Percentiles rank a stretch among this genome's conserved stretches.
These are phyloP conservation scores for Chionoecetes opilio DNA, from an alignment of 1,140 invertebrate genomes.

Conservation along the genomic window DNA sequence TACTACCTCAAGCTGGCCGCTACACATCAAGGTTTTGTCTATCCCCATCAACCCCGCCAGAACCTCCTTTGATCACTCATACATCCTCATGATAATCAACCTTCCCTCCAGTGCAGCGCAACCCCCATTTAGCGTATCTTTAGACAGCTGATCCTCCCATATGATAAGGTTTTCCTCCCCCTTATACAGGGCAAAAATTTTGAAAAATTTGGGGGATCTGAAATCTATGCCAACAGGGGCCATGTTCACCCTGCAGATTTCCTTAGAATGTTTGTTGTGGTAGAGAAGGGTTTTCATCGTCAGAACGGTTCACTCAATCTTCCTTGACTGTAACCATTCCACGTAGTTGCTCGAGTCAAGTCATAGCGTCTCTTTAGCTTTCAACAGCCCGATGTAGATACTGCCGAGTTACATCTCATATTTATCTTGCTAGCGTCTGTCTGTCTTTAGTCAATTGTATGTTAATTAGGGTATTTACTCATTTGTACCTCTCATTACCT, in stretches of 20 bases:
- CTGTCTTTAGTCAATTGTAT: not conserved
- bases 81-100: not conserved
- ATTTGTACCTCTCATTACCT: not conserved
- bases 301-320: not conserved
- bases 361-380: not conserved
- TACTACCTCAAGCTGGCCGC: too few species aligned
- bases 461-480: not conserved
- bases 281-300: not conserved
- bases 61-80: not conserved
- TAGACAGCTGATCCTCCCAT: not conserved
- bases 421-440: not conserved
- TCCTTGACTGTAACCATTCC: conserved; percentile 24
- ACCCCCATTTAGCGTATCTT: not conserved
- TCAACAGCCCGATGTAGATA: not conserved
- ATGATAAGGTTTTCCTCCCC: not conserved
- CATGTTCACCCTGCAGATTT: not conserved
- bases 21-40: too few species aligned
- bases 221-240: not conserved
- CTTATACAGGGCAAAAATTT: not conserved
- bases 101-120: not conserved
- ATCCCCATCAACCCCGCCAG: too few species aligned
- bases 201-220: too few species aligned
- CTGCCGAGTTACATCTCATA: not conserved
- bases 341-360: not conserved
- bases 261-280: not conserved